These are phyloP conservation scores for Lasioglossum calceatum DNA, from an alignment of 2,888 invertebrate genomes.

Conservation along the genomic window DNA sequence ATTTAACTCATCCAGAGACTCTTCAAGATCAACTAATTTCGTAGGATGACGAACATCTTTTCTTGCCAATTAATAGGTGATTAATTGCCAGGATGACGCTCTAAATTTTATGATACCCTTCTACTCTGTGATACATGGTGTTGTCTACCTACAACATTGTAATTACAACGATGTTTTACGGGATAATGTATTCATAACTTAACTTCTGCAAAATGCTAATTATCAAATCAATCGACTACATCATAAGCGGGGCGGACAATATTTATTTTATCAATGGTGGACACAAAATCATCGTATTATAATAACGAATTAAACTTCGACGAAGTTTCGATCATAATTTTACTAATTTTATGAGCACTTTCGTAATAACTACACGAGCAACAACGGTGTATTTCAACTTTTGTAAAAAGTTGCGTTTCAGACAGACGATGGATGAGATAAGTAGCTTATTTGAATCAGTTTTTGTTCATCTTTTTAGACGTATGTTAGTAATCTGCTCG, in stretches of 20 bases:
- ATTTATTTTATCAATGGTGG: not conserved
- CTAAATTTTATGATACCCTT: conserved; percentile 72
- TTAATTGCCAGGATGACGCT: conserved; percentile 81
- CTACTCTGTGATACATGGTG: conserved; percentile 52
- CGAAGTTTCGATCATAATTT: not conserved
- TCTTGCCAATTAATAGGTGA: conserved; percentile 83
- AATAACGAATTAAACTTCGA: not conserved
- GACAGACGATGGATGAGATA: not conserved
- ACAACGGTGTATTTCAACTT: not conserved
- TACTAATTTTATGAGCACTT: not conserved
- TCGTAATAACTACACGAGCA: not conserved
- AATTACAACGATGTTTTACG: conserved; percentile 60
- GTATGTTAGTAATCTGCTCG: not conserved
- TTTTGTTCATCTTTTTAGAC: not conserved
- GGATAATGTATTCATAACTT: conserved; percentile 41
- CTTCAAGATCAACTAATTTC: conserved; percentile 76
- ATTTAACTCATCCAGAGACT: conserved; percentile 56
- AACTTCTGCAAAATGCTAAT: conserved; percentile 56
- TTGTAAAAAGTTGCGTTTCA: not conserved
- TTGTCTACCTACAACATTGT: conserved; percentile 49
- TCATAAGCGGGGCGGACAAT: not conserved
- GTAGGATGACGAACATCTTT: conserved; percentile 79
- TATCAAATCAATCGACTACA: conserved; percentile 31
- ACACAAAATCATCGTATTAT: not conserved
- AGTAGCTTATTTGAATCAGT: not conserved